Evolutionary conservation across 2,113 vertebrate genomes (phyloP), one percentile per base, ranked within the genome.

Genomic region (Propithecus coquereli): DNA sequence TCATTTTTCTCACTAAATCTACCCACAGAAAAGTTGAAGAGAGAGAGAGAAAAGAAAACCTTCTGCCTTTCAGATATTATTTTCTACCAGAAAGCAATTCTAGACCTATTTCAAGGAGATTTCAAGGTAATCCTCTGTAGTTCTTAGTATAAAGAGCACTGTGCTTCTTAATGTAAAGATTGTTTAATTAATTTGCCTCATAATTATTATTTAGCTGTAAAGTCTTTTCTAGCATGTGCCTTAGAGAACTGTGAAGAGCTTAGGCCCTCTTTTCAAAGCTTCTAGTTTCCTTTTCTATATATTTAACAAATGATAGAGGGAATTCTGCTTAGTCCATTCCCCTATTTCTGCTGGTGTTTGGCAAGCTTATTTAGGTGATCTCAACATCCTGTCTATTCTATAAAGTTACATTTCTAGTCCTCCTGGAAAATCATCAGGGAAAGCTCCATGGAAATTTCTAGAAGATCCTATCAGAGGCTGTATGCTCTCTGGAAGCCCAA

Each of bases 1-100:
- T 94, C 45, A 76, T 95, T 95, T 95, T 90, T 88, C 52, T 95
- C 71, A 82, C 47, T n/a, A 86, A 85, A 95, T 95, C 45, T 95
- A 7, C 16, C 22, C 22, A 32, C n/a, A 52, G 77, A 57, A 66
- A 54, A n/a, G 40, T 32, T 47, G 34, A 8, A 63, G 34, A 85
- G 16, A 37, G 3, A 59, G 12, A 45, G 17, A 87, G 27, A 22
- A 6, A 40, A 93, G 91, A 47, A 82, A 59, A 32, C 18, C 50
- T 86, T 59, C 23, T 85, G 81, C 37, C 16, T 90, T 91, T 95
- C 52, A 70, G 70, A 27, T 37, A 71, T 71, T 95, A 90, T 71
- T 68, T 90, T 92, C 61, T 23, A 47, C 65, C 50, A 61, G 52
- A 91, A 96, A 83, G 63, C 61, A 91, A 91, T 93, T 87, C 34